Evolutionary conservation across 2,888 invertebrate species (phyloP).

Genomic region (Ligdia adustata): DNA sequence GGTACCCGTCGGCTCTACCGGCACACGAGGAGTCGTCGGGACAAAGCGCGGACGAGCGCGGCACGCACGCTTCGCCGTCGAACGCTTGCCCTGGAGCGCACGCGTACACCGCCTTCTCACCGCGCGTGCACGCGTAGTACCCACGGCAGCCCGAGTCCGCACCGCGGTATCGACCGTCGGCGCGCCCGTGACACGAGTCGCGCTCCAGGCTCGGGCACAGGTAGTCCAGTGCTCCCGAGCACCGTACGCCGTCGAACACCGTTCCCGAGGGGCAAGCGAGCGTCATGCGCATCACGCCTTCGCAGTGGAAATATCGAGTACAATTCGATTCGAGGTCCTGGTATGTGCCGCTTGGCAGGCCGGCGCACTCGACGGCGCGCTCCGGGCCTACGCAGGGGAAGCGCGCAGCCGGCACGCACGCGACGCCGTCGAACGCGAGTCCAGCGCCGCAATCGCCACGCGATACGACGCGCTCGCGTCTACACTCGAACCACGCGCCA

Average conservation of each 20-base stretch:
- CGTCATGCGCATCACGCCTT: conserved; percentile 63
- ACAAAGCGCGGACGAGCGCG: conserved; percentile 59
- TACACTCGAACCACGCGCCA: conserved; percentile 77
- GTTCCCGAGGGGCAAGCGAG: conserved; percentile 67
- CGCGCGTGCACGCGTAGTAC: conserved; percentile 83
- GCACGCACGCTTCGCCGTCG: conserved; percentile 83
- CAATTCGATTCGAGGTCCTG: conserved; percentile 80
- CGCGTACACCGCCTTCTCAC: conserved; percentile 83
- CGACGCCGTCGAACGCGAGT: conserved; percentile 77
- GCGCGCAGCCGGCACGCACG: conserved; percentile 63
- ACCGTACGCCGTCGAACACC: conserved; percentile 75
- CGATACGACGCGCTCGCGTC: conserved; percentile 67
- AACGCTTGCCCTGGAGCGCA: conserved; percentile 80
- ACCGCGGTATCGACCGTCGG: conserved; percentile 82
- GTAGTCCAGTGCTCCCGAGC: conserved; percentile 59
- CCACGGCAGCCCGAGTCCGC: conserved; percentile 81
- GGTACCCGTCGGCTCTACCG: conserved; percentile 81
- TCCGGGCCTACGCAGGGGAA: conserved; percentile 79
- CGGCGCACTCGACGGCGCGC: conserved; percentile 66
- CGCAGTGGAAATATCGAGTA: conserved; percentile 79
- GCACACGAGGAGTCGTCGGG: conserved; percentile 74
- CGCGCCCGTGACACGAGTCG: conserved; percentile 78
- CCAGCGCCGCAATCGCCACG: conserved; percentile 75
- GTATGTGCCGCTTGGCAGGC: conserved; percentile 81
- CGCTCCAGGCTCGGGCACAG: conserved; percentile 76